These are phyloP conservation scores for Listrodromus nycthemerus DNA, from an alignment of 2,888 invertebrate species.

Conservation along the genomic window DNA sequence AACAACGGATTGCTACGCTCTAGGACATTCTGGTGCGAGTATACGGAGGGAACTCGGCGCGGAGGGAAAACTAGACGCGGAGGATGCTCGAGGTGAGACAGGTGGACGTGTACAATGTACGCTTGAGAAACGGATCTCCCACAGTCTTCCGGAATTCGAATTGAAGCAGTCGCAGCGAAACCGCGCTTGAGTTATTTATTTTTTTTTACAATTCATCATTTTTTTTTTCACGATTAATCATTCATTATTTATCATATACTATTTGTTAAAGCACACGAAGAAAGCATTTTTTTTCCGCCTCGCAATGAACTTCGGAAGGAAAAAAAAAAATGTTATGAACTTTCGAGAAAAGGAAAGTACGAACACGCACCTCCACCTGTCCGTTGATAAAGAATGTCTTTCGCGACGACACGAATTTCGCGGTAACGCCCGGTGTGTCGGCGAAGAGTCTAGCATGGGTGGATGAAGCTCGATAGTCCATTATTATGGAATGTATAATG, in stretches of 20 bases:
- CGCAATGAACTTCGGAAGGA: background rate
- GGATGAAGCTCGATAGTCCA: constrained; percentile 35
- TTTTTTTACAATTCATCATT: no score
- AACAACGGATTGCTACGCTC: constrained; percentile 59
- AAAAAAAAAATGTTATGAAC: background rate
- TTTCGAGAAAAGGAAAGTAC: constrained; percentile 33
- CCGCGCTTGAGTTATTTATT: background rate
- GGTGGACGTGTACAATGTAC: constrained; percentile 24
- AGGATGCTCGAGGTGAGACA: constrained; percentile 43
- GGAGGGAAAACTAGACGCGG: constrained; percentile 4
- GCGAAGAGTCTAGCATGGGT: background rate
- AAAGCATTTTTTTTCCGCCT: background rate
- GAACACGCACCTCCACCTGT: background rate
- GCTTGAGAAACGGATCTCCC: background rate
- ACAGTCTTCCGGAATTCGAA: background rate
- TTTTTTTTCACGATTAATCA: no score
- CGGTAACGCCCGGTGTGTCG: background rate
- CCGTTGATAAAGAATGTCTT: constrained; percentile 11
- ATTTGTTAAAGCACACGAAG: no score
- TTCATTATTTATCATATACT: no score
- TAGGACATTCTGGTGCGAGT: constrained; percentile 54
- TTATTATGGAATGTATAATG: constrained; percentile 42
- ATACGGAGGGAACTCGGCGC: constrained; percentile 1
- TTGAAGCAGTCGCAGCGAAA: background rate
- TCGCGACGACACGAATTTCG: constrained; percentile 34